Percentiles rank a stretch among this genome's conserved stretches.
These are phyloP conservation scores for Coregonus sp. DNA, from an alignment of 2,797 vertebrate species.

Conservation along the genomic window DNA sequence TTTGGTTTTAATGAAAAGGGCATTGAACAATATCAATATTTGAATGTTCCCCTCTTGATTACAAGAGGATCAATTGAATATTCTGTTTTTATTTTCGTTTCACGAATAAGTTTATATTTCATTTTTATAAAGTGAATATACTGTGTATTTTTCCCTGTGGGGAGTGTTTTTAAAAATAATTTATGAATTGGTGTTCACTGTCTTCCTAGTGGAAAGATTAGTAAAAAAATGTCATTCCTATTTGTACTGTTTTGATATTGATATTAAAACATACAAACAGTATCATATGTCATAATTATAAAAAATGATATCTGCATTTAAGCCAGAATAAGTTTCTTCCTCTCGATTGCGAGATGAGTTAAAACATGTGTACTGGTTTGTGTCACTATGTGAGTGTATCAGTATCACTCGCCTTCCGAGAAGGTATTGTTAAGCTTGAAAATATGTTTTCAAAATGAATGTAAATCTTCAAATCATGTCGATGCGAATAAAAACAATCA, in stretches of 20 bases:
- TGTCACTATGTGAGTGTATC: background rate
- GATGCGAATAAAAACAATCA: slow-evolving; percentile 16
- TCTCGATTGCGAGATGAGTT: background rate
- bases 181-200: background rate
- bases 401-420: background rate
- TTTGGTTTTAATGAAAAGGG: background rate
- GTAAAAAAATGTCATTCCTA: background rate
- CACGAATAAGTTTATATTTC: background rate
- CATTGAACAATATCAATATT: background rate
- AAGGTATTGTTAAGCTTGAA: background rate
- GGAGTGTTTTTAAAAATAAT: background rate
- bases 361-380: too few species aligned
- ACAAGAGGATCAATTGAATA: background rate
- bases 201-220: background rate
- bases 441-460: slow-evolving; percentile 11
- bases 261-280: background rate
- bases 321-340: background rate
- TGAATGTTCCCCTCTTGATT: background rate
- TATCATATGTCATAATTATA: background rate
- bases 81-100: background rate
- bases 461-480: background rate
- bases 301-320: background rate
- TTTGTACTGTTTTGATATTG: background rate
- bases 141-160: background rate
- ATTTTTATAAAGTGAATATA: background rate